phyloP scores from a whole-genome alignment of 1,140 invertebrate genomes.

The Saccostrea cuccullata region DNA sequence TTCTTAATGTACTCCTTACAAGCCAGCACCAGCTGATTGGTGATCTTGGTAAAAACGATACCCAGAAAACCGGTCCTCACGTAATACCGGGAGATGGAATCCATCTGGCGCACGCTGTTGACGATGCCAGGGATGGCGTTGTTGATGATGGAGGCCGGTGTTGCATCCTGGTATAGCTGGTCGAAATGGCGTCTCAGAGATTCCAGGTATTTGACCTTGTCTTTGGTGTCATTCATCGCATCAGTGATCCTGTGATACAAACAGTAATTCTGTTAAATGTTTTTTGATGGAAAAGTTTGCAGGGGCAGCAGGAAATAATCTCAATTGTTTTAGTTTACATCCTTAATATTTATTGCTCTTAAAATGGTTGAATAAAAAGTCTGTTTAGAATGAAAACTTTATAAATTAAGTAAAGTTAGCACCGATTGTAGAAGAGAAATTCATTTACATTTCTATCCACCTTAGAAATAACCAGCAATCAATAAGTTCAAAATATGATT shows the following conservation, averaged over 20 bases:
- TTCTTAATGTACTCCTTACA: slow-evolving; percentile 77
- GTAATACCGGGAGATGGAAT: slow-evolving; percentile 77
- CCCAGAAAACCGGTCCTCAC: slow-evolving; percentile 77
- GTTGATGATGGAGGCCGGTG: slow-evolving; percentile 73
- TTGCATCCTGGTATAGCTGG: slow-evolving; percentile 75
- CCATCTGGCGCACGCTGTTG: slow-evolving; percentile 76
- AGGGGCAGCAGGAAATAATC: background rate
- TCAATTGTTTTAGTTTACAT: background rate
- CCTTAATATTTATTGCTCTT: background rate
- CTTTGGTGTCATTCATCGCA: slow-evolving; percentile 78
- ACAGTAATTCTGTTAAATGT: background rate
- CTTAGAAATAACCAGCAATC: too few species aligned
- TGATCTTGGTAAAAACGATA: slow-evolving; percentile 76
- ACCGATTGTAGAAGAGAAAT: too few species aligned
- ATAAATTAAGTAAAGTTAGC: too few species aligned
- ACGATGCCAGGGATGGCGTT: slow-evolving; percentile 75
- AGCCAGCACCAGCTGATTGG: slow-evolving; percentile 76
- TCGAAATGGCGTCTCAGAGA: slow-evolving; percentile 75
- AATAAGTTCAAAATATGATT: too few species aligned
- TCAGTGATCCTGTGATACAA: slow-evolving; percentile 76
- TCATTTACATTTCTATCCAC: too few species aligned
- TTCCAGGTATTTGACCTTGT: slow-evolving; percentile 78
- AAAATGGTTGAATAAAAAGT: too few species aligned
- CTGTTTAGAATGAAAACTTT: too few species aligned
- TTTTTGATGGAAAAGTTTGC: background rate